Evolutionary conservation across 2,797 vertebrate species (phyloP), one percentile per base, ranked within the genome.

Genomic region (Echiichthys vipera): DNA sequence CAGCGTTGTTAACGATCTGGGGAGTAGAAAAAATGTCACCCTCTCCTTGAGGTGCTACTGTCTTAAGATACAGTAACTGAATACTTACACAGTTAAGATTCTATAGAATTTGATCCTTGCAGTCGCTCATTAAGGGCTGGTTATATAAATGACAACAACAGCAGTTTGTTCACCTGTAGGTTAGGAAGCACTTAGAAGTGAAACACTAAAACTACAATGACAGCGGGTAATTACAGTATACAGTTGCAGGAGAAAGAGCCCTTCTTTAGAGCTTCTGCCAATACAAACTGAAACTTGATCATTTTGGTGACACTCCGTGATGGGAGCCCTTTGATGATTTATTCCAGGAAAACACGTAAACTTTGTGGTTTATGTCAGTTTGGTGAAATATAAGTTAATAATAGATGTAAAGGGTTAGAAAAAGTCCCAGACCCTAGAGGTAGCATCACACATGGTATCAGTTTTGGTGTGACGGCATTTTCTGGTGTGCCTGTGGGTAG

Each of bases 71-170:
- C 37, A 42, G 7, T 40, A 17, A 20, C 29, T 32, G 3, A n/a
- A 10, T 30, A 10, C 9, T 9, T 17, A 17, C 17, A 55, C 32
- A 55, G 12, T 8, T 42, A 43, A 29, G 36, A 42, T 32, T 53
- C 22, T 5, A 4, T 4, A 30, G 57, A 54, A 32, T 29, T 32
- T 18, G 9, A 27, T 11, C 20, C 37, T 46, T 13, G 45, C 45
- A 50, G 27, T 18, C 2, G 2, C 17, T 43, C 17, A 5, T 69
- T 50, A 51, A 17, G 30, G 49, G 49, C 17, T 29, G 15, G 4
- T 20, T 12, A 40, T 57, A 37, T 42, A 55, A 62, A 62, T 22
- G 47, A 37, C 39, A 37, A n/a, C n/a, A 20, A 30, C 49, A 70
- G 32, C 58, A 47, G 51, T 34, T 6, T 14, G 25, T 3, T 20